Evolutionary conservation across 2,113 vertebrate species (phyloP), one percentile per base, ranked within the genome.

Genomic region (Corynorhinus townsendii): DNA sequence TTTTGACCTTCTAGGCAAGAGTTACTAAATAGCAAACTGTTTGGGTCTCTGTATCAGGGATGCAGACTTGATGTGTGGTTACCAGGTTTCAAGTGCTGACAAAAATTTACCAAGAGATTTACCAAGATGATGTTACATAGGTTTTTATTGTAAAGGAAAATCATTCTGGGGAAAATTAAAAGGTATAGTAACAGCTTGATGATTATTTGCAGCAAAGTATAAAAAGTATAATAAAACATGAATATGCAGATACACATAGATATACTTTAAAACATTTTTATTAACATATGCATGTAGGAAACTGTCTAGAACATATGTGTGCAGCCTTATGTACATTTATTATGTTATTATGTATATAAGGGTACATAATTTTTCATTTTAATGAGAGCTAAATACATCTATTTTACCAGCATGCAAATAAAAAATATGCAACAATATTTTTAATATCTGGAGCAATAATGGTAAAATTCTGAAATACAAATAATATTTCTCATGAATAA

Each of bases 101-200:
- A 83, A 76, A 89, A 76, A 69, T 76, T 95, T 93, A 30, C 56
- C 38, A 30, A 73, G 17, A 89, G 49, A 76, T 84, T 79, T 52
- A 83, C 76, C 30, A 62, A n/a, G 4, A n/a, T 66, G 52, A 16
- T 47, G 0, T 85, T 71, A 33, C 22, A 52, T 28, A 91, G 30
- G 83, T 92, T 92, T 87, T 89, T n/a, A 33, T 59, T 73, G 38
- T 83, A 73, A 91, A 89, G 87, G 80, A 91, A 95, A 86, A 43
- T 52, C 5, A 71, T 69, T 91, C 66, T 80, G 38, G 38, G 38
- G 69, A 26, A 81, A 88, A 90, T 52, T 24, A 68, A 76, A 92
- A 86, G 7, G 10, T 35, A n/a, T 47, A 69, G 33, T 11, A 90
- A 73, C 2, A 91, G 35, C 56, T 40, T 52, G 15, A 52, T 64